phyloP scores from a whole-genome alignment of 1,140 invertebrate genomes.

The Ditylenchus dipsaci region DNA sequence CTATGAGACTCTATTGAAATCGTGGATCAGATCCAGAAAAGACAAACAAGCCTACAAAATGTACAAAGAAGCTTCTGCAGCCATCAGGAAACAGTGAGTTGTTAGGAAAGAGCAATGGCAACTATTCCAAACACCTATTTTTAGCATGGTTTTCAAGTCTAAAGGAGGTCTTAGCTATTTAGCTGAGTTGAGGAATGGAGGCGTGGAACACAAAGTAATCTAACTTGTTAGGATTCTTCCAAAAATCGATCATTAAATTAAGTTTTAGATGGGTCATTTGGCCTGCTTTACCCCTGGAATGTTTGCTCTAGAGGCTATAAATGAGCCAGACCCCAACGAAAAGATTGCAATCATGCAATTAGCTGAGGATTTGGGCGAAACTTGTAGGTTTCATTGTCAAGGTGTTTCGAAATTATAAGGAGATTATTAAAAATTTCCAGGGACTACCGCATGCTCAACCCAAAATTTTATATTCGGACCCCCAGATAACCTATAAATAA shows the following conservation, averaged over 20 bases:
- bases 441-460: too few relatives aligned
- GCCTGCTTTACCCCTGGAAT: conserved; percentile 93
- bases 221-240: conserved; percentile 83
- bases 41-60: conserved; percentile 4
- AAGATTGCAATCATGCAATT: conserved; percentile 77
- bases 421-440: too few relatives aligned
- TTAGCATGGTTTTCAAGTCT: conserved; percentile 51
- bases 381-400: conserved; percentile 67
- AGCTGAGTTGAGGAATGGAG: conserved; percentile 85
- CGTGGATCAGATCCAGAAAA: neutral
- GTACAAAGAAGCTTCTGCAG: conserved; percentile 73
- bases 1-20: conserved; percentile 80
- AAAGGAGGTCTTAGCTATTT: conserved; percentile 67
- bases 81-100: conserved; percentile 74
- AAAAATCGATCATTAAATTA: neutral
- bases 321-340: conserved; percentile 68
- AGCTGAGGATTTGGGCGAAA: conserved; percentile 83
- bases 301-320: conserved; percentile 73
- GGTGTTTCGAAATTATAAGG: too few relatives aligned
- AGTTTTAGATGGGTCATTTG: conserved; percentile 3
- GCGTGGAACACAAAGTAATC: conserved; percentile 95
- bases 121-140: conserved; percentile 23
- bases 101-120: conserved; percentile 84
- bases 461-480: too few relatives aligned
- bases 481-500: too few relatives aligned